phyloP scores from a whole-genome alignment of 2,797 vertebrate genomes.

The Vireo griseus region DNA sequence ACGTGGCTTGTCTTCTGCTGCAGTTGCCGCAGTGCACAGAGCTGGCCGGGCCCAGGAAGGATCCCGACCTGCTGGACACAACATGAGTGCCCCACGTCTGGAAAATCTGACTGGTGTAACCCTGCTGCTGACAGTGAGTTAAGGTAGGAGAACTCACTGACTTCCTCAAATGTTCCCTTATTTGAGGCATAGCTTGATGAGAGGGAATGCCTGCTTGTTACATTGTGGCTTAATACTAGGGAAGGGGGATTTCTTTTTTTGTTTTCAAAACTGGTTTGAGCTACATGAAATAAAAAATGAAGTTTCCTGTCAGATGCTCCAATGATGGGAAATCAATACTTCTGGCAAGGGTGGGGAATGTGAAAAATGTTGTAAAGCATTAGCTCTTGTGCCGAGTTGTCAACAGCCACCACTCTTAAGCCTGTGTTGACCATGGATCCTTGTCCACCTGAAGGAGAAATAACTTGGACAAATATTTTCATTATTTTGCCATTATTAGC shows the following conservation, averaged over 20 bases:
- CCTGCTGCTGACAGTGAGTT: not conserved
- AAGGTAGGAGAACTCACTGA: conserved; percentile 62
- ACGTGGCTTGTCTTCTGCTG: not conserved
- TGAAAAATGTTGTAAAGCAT: not conserved
- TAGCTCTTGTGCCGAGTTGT: not conserved
- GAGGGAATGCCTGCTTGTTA: not conserved
- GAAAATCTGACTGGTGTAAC: not conserved
- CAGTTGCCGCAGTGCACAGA: not conserved
- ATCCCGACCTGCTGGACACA: not conserved
- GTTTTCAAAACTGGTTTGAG: not conserved
- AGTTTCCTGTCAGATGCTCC: not conserved
- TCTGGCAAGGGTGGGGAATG: not conserved
- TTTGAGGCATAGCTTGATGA: not conserved
- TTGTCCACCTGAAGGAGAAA: not conserved
- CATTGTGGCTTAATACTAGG: not conserved
- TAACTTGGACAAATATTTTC: not conserved
- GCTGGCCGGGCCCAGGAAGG: not conserved
- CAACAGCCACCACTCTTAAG: not conserved
- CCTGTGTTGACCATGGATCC: not conserved
- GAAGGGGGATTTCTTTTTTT: not conserved
- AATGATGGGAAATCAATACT: not conserved
- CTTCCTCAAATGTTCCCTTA: not conserved
- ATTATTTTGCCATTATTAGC: not conserved
- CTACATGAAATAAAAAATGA: not conserved
- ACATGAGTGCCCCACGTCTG: not conserved